phyloP scores from a whole-genome alignment of 1,140 invertebrate species.

The Drosophila ironensis region DNA sequence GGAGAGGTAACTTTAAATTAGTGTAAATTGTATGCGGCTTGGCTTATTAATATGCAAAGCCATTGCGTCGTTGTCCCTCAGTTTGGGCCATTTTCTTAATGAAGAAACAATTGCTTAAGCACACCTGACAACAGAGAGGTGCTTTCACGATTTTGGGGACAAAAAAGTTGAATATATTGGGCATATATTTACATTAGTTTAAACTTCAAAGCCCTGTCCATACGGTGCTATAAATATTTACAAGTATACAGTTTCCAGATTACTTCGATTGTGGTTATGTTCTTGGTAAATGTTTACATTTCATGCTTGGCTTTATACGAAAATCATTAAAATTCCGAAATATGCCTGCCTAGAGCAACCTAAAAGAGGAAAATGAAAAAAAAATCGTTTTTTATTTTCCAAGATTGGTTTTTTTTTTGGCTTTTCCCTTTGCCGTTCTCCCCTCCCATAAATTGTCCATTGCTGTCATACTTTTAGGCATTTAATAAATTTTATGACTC shows the following conservation, averaged over 20 bases:
- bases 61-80: slow-evolving; percentile 13
- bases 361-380: neutral
- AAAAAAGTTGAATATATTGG: too few species aligned
- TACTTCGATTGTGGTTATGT: slow-evolving; percentile 13
- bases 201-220: too few species aligned
- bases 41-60: slow-evolving; percentile 66
- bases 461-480: slow-evolving; percentile 78
- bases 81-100: slow-evolving; percentile 47
- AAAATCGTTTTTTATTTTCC: slow-evolving; percentile 37
- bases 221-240: neutral
- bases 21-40: slow-evolving; percentile 45
- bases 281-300: slow-evolving; percentile 44
- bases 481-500: slow-evolving; percentile 80
- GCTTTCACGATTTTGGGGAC: neutral
- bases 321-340: slow-evolving; percentile 33
- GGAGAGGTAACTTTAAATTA: slow-evolving; percentile 52
- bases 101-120: slow-evolving; percentile 44
- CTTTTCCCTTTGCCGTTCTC: neutral
- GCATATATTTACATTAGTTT: too few species aligned
- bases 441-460: slow-evolving; percentile 69
- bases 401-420: slow-evolving; percentile 20
- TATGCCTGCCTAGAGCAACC: neutral
- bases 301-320: slow-evolving; percentile 7
- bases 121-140: neutral
- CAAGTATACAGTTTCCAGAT: slow-evolving; percentile 21